These are phyloP conservation scores for Microcebus ravelobensis DNA, from an alignment of 2,113 vertebrate species.

Conservation along the genomic window DNA sequence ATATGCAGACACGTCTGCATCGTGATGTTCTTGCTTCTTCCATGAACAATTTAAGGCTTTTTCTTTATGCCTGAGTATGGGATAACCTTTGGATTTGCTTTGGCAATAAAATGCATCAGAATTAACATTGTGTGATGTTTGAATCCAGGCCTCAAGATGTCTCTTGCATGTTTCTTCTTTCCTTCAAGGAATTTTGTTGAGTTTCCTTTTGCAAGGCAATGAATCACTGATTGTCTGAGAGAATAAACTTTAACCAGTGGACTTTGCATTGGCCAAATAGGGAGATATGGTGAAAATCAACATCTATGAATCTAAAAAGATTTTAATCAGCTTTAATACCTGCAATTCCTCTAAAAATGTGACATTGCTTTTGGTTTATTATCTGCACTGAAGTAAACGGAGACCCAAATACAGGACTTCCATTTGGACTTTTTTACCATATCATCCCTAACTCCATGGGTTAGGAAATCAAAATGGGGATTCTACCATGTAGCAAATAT, in stretches of 20 bases:
- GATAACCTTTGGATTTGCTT: background rate
- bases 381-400: background rate
- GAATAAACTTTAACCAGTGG: background rate
- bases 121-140: background rate
- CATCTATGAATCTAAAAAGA: background rate
- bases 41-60: background rate
- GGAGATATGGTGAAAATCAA: background rate
- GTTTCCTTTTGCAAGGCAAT: background rate
- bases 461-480: background rate
- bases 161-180: rapidly evolving
- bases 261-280: background rate
- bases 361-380: background rate
- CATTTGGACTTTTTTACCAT: background rate
- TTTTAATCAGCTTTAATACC: background rate
- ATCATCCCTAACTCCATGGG: background rate
- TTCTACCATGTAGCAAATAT: background rate
- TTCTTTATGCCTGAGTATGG: background rate
- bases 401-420: background rate
- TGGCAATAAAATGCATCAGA: background rate
- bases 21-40: background rate
- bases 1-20: background rate
- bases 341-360: background rate
- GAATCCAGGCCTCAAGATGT: background rate
- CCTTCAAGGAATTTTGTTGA: background rate
- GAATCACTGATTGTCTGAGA: background rate